Percentiles rank a stretch among this genome's conserved stretches.
Evolutionary conservation across 2,888 invertebrate species (phyloP).

Genomic region (Mycalesis mineus): DNA sequence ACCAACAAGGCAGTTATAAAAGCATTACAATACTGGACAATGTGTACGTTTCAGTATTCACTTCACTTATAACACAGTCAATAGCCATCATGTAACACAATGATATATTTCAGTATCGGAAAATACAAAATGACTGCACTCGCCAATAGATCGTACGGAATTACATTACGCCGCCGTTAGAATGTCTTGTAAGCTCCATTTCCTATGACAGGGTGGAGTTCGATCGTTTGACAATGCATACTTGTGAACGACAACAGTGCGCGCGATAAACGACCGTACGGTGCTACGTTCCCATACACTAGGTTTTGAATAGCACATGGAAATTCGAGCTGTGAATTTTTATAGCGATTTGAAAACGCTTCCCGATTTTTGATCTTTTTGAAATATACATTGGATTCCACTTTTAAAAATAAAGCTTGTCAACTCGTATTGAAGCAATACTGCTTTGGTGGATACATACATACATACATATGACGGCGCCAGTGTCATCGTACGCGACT

Average conservation of each 20-base stretch:
- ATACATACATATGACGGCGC: too few species aligned
- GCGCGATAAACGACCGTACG: conserved; percentile 22
- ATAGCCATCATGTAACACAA: background rate
- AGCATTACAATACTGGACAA: too few species aligned
- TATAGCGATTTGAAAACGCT: conserved; percentile 12
- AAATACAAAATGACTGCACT: conserved; percentile 16
- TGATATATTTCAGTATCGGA: conserved; percentile 5
- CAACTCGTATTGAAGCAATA: too few species aligned
- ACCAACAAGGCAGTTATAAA: too few species aligned
- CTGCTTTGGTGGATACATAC: too few species aligned
- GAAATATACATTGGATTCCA: background rate
- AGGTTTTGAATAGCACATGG: conserved; percentile 10
- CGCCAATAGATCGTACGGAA: conserved; percentile 13
- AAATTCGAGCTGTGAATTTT: conserved; percentile 16
- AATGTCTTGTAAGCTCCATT: conserved; percentile 27
- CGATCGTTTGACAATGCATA: conserved; percentile 27
- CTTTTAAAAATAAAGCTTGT: too few species aligned
- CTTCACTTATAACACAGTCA: background rate
- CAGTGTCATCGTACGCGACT: too few species aligned
- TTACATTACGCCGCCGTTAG: conserved; percentile 15
- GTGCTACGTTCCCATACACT: conserved; percentile 8
- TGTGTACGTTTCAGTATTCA: background rate
- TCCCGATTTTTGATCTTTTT: conserved; percentile 12
- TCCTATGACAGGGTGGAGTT: conserved; percentile 13
- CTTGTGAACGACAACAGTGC: conserved; percentile 27